Evolutionary conservation across 2,888 invertebrate species (phyloP), one percentile per base, ranked within the genome.

Genomic region (Drosophila koepferae): DNA sequence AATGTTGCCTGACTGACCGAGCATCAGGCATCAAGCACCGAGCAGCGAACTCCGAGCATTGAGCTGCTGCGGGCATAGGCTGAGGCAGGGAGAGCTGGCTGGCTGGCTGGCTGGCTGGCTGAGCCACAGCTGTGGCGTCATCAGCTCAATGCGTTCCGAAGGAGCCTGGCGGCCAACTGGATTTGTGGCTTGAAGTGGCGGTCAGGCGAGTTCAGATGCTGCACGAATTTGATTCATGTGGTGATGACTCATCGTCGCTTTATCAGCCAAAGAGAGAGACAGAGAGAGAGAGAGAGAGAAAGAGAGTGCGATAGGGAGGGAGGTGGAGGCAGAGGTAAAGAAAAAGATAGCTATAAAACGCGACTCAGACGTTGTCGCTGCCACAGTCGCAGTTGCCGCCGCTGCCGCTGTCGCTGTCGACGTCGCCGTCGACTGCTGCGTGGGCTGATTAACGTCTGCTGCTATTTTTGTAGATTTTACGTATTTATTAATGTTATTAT

Each of bases 161-260:
- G 71, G 59, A 75, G 70, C 53, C n/a, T 44, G 36, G 18, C 49
- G 55, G 41, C 56, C 38, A 43, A 61, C 62, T 49, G 49, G 68
- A 70, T 62, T 54, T 43, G 63, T 56, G 20, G 40, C 54, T 9
- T 6, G 38, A 18, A 34, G 38, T 55, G 62, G 68, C 70, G 81
- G 81, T 86, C 80, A 73, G 69, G 61, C 70, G 83, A 71, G 89
- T 81, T 89, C 89, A 86, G 68, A 73, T 72, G 77, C 73, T 61
- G 61, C 74, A 66, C 49, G 44, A 63, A 78, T 81, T 89, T 86
- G 89, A 86, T 89, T 86, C 86, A 84, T 74, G 67, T 65, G 63
- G 56, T 58, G 64, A 84, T 84, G 87, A 84, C 48, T 84, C 83
- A 77, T 77, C 66, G 12, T 36, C 46, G 43, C 67, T 77, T 75